phyloP scores from a whole-genome alignment of 2,113 vertebrate species.

The Urocitellus parryii region DNA sequence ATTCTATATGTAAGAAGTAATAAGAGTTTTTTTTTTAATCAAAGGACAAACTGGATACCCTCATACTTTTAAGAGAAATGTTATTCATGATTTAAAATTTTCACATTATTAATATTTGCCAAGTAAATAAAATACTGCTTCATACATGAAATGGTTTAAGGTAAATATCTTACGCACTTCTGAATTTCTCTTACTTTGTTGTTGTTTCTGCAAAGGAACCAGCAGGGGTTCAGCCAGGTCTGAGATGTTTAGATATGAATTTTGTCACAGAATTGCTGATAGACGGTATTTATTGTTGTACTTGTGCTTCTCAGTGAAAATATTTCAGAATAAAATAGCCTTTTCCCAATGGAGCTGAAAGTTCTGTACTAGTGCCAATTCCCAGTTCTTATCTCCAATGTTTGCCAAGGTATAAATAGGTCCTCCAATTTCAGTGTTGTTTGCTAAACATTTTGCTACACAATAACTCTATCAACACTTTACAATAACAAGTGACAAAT shows the following conservation, averaged over 20 bases:
- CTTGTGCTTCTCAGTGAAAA: constrained; percentile 18
- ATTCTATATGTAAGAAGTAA: not conserved
- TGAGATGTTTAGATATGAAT: constrained; percentile 32
- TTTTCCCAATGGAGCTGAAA: not conserved
- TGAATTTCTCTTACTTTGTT: not conserved
- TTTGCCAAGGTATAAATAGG: constrained; percentile 65
- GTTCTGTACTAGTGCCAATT: constrained; percentile 38
- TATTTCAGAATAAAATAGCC: constrained; percentile 48
- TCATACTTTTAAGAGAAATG: not conserved
- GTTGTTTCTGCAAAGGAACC: not conserved
- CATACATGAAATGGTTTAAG: not conserved
- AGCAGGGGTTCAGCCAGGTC: not conserved
- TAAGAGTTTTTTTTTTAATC: not conserved
- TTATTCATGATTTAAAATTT: constrained; percentile 21
- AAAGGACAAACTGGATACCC: not conserved
- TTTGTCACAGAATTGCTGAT: constrained; percentile 42
- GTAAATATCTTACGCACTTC: not conserved
- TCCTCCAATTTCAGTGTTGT: constrained; percentile 50
- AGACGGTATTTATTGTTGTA: constrained; percentile 32
- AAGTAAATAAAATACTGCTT: constrained; percentile 14
- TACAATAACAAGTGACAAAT: constrained; percentile 82
- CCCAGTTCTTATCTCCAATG: not conserved
- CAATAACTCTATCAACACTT: constrained; percentile 75
- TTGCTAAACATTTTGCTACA: constrained; percentile 73
- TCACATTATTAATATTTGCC: not conserved